Conservation (phyloP, 2,888 invertebrate species). For the Calephelis perditalis region DNA sequence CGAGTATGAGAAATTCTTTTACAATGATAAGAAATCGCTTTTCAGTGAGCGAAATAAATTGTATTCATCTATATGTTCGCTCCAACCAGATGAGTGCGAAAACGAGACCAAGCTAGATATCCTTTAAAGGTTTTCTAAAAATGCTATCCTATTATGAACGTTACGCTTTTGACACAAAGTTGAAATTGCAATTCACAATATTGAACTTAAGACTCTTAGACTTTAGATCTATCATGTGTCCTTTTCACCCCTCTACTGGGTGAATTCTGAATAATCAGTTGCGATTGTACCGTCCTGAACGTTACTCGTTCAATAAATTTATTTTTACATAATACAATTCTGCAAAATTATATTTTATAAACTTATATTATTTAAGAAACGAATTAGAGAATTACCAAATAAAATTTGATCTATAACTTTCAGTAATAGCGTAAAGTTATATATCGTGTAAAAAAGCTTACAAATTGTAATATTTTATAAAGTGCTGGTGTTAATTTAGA, state of each 20-base stretch:
- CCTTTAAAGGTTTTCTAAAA: slow-evolving; percentile 54
- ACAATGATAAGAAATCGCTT: slow-evolving; percentile 41
- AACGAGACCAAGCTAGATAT: slow-evolving; percentile 56
- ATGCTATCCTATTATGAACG: slow-evolving; percentile 28
- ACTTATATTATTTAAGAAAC: slow-evolving; percentile 22
- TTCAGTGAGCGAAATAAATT: slow-evolving; percentile 57
- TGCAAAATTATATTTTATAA: slow-evolving; percentile 38
- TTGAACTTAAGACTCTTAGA: slow-evolving; percentile 40
- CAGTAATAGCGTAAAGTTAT: slow-evolving; percentile 21
- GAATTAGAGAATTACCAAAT: slow-evolving; percentile 7
- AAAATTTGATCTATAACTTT: slow-evolving; percentile 15
- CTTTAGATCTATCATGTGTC: slow-evolving; percentile 46
- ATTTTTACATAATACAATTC: slow-evolving; percentile 35
- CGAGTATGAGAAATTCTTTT: slow-evolving; percentile 34
- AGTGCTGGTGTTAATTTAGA: slow-evolving; percentile 36
- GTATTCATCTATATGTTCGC: slow-evolving; percentile 66
- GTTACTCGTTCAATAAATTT: slow-evolving; percentile 47
- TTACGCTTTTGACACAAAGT: slow-evolving; percentile 23
- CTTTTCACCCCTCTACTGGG: slow-evolving; percentile 67
- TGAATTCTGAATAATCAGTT: slow-evolving; percentile 55
- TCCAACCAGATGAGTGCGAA: slow-evolving; percentile 65
- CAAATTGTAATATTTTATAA: slow-evolving; percentile 19
- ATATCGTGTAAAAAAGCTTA: slow-evolving; percentile 13
- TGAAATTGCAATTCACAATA: slow-evolving; percentile 28
- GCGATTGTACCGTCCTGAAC: slow-evolving; percentile 67